Evolutionary conservation across 1,140 invertebrate genomes (phyloP), one percentile per base, ranked within the genome.

Genomic region (Lepidotrigona ventralis): DNA sequence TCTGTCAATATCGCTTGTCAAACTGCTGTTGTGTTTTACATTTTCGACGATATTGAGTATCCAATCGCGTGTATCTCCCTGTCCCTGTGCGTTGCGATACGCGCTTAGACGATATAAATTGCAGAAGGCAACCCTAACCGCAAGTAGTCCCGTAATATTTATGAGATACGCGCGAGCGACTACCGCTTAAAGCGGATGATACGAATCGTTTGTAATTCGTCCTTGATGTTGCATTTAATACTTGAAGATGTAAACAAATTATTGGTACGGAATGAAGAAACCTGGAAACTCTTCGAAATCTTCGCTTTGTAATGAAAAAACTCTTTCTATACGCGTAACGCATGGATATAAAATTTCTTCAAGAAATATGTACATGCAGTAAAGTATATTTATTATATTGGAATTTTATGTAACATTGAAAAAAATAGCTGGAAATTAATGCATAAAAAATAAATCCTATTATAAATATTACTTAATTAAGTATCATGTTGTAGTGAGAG

Each of bases 151-250:
- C 33, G 46, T 82, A 82, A 77, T 77, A 82, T 77, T 69, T 82
- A 82, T 77, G 73, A 82, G 39, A 68, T 19, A 33, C 64, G 33
- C n/a, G 29, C 64, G 33, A 14, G 53, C 54, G 58, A 77, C 58
- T 77, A 76, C 58, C 0, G 73, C 73, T 69, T 76, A 76, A 60
- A 77, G 11, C 51, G 53, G n/a, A 76, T 19, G 51, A 82, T 58
- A 69, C 73, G 19, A 82, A 26, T 68, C 51, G 53, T 82, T 69
- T 66, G 53, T 82, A 82, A 82, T 76, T 58, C 64, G 51, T 69
- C 4, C 63, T 29, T 51, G 63, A 58, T 53, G 71, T 68, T 69
- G 53, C 33, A 19, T 58, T 58, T 82, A 77, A 82, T 82, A 63
- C 33, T 69, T 76, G 58, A 69, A 76, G 63, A 82, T 58, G 63